A percentile compares a stretch with the other conserved stretches of the same genome.
phyloP scores from a whole-genome alignment of 2,888 invertebrate genomes.

The Cremastinae sp. region DNA sequence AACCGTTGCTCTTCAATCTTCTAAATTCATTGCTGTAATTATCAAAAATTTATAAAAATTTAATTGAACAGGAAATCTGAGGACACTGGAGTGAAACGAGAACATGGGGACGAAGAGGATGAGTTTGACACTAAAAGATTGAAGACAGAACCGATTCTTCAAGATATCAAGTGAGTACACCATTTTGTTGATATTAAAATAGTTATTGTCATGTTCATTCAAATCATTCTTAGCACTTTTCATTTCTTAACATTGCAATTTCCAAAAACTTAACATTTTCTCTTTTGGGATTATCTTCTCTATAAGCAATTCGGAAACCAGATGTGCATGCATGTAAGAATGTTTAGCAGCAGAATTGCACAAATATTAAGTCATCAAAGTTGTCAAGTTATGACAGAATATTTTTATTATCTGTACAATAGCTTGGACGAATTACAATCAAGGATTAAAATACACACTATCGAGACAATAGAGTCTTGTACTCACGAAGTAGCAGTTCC shows the following conservation, averaged over 20 bases:
- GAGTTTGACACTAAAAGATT: conserved; percentile 68
- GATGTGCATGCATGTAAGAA: background rate
- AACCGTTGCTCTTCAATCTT: too few relatives aligned
- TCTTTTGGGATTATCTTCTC: background rate
- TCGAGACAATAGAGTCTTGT: conserved; percentile 95
- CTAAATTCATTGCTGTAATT: too few relatives aligned
- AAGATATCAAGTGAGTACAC: conserved; percentile 75
- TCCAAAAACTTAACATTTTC: background rate
- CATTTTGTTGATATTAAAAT: background rate
- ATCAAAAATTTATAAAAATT: background rate
- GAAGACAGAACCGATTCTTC: conserved; percentile 71
- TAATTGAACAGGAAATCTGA: conserved; percentile 24
- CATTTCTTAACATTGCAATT: too few relatives aligned
- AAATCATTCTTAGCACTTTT: too few relatives aligned
- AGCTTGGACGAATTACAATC: conserved; percentile 89
- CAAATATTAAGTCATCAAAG: too few relatives aligned
- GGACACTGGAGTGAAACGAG: conserved; percentile 65
- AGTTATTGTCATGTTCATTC: too few relatives aligned
- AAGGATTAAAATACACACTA: conserved; percentile 92
- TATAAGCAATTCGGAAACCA: background rate
- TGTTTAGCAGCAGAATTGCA: too few relatives aligned
- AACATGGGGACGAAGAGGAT: conserved; percentile 62
- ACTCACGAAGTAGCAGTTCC: conserved; percentile 98
- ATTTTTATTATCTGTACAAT: conserved; percentile 49
- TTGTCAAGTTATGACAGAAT: too few relatives aligned